Evolutionary conservation across 2,888 invertebrate genomes (phyloP), one percentile per base, ranked within the genome.

Genomic region (Cataglyphis rosenhaueri): DNA sequence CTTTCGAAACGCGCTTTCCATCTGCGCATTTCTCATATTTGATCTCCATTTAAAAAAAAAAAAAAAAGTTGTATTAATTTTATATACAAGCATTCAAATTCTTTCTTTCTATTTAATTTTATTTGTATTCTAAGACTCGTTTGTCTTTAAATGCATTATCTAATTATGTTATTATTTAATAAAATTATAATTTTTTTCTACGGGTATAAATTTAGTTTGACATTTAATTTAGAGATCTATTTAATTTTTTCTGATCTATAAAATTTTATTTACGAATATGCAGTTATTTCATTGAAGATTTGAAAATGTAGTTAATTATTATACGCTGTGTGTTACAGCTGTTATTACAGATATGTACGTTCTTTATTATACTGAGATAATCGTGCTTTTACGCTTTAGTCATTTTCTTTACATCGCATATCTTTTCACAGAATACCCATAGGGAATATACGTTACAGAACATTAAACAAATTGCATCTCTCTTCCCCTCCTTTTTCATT

Each of bases 381-480:
- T 64, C 18, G 44, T 44, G 48, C 55, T 52, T 55, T 70, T 21
- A 21, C 21, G 38, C 21, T 29, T 62, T 76, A 12, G 12, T 25
- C 18, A 44, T 32, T 21, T 75, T 57, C 59, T 44, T 32, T 35
- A 35, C 78, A 4, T 32, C 18, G 44, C 57, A 12, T 44, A 59
- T 44, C 44, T 44, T 59, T 38, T 70, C 18, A 44, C 35, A n/a
- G 55, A 70, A n/a, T 41, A 21, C 44, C 29, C 25, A 59, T 21
- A 21, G 32, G 21, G 18, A 48, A 61, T 61, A 70, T 44, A 38
- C n/a, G 59, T 79, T 79, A 79, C 70, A 78, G 70, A 70, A 70
- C 59, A 79, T 79, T 79, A 70, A 59, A 59, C 44, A 79, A 79
- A 79, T 79, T 79, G n/a, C 78, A 70, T 44, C 44, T n/a, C n/a